A percentile compares a stretch with the other conserved stretches of the same genome.
phyloP scores from a whole-genome alignment of 1,140 invertebrate genomes.

The Brachionus asplanchnoidis region DNA sequence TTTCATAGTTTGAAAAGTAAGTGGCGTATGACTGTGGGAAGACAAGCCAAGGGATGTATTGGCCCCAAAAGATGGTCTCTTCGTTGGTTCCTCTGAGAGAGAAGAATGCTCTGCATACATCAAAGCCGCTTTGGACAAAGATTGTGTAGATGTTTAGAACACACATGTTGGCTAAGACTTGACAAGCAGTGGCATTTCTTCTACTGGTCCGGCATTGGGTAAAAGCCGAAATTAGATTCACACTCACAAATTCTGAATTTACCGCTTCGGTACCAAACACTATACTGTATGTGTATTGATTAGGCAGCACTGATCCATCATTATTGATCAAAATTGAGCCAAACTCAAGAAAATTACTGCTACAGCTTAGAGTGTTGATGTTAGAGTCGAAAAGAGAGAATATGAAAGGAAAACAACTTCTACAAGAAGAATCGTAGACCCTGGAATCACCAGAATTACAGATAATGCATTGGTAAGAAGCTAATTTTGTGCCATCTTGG shows the following conservation, averaged over 20 bases:
- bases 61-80: conserved; percentile 13
- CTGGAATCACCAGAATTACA: background rate
- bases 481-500: background rate
- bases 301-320: background rate
- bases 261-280: background rate
- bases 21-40: conserved; percentile 53
- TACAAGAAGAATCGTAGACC: background rate
- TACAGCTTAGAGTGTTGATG: background rate
- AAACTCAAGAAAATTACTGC: background rate
- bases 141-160: conserved; percentile 58
- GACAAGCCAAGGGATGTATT: conserved; percentile 60
- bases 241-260: background rate
- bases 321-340: background rate
- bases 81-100: conserved; percentile 43
- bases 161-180: conserved; percentile 66
- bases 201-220: background rate
- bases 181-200: conserved; percentile 58
- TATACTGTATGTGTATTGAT: background rate
- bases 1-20: conserved; percentile 59
- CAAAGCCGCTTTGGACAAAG: conserved; percentile 57
- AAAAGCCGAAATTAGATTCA: background rate
- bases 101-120: conserved; percentile 53
- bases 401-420: conserved; percentile 8
- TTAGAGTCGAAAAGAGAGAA: background rate
- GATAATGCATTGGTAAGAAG: background rate